A percentile compares a stretch with the other conserved stretches of the same genome.
phyloP scores from a whole-genome alignment of 2,888 invertebrate species.

The Parasteatoda lunata region DNA sequence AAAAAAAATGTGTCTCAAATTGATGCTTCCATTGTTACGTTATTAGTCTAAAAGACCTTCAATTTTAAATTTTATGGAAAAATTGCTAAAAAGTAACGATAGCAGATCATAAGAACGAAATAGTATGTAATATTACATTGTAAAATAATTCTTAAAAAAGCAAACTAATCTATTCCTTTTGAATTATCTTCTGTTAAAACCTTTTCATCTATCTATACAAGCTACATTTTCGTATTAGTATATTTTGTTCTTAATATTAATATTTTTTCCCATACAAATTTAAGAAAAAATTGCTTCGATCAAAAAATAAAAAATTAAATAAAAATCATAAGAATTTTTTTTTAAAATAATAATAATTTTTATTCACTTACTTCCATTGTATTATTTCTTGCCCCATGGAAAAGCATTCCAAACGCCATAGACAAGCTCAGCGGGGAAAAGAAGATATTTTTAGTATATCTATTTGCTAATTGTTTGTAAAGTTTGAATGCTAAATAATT shows the following conservation, averaged over 20 bases:
- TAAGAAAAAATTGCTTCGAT: not conserved
- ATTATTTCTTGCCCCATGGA: not conserved
- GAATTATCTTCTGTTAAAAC: not conserved
- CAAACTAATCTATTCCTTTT: not conserved
- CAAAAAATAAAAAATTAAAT: not conserved
- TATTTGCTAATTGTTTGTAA: not conserved
- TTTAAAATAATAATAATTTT: too few relatives aligned
- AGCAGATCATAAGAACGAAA: too few relatives aligned
- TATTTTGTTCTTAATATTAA: not conserved
- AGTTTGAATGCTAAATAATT: conserved; percentile 6
- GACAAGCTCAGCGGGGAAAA: conserved; percentile 5
- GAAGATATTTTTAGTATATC: not conserved
- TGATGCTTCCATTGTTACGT: too few relatives aligned
- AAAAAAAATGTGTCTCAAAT: too few relatives aligned
- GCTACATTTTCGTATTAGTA: not conserved
- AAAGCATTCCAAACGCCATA: conserved; percentile 8
- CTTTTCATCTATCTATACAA: not conserved
- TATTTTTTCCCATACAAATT: not conserved
- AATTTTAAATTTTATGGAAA: too few relatives aligned
- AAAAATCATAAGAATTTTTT: not conserved
- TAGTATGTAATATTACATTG: too few relatives aligned
- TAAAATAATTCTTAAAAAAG: too few relatives aligned
- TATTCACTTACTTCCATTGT: not conserved
- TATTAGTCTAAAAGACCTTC: too few relatives aligned
- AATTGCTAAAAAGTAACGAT: too few relatives aligned